Percentiles rank a stretch among this genome's conserved stretches.
Conservation (phyloP, 2,888 invertebrate genomes). For the Lutraria lutraria region DNA sequence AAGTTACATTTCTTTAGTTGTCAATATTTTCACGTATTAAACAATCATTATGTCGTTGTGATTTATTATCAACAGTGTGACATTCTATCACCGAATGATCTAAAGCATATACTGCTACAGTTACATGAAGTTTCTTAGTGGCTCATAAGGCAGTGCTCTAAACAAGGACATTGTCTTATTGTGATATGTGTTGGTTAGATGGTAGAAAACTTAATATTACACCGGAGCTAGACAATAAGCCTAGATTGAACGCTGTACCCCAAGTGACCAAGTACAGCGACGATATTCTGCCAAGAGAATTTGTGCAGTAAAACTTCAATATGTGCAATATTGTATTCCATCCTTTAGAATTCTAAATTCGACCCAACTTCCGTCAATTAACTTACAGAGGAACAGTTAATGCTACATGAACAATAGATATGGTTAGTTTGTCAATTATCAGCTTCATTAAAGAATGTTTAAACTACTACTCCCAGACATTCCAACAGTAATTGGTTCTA, state of each 20-base stretch:
- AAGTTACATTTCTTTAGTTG: background rate
- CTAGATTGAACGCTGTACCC: background rate
- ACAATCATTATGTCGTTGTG: too few species aligned
- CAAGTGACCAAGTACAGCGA: background rate
- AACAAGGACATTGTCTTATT: too few species aligned
- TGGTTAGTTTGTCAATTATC: background rate
- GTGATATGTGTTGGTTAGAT: too few species aligned
- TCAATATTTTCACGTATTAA: background rate
- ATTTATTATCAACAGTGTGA: too few species aligned
- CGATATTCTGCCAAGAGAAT: background rate
- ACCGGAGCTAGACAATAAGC: background rate
- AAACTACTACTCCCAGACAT: background rate
- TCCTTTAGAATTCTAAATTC: background rate
- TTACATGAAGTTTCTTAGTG: too few species aligned
- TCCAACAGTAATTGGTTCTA: conserved; percentile 18
- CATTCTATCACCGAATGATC: too few species aligned
- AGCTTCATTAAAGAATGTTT: conserved; percentile 8
- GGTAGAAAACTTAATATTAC: too few species aligned
- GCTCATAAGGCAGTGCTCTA: too few species aligned
- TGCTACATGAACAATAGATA: conserved; percentile 4
- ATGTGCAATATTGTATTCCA: background rate
- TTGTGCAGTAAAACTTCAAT: background rate
- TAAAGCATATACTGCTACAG: too few species aligned
- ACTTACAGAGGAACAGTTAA: background rate
- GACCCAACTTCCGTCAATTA: conserved; percentile 2